These are phyloP conservation scores for Oreochromis spilurus DNA, from an alignment of 2,113 vertebrate genomes.

Conservation along the genomic window DNA sequence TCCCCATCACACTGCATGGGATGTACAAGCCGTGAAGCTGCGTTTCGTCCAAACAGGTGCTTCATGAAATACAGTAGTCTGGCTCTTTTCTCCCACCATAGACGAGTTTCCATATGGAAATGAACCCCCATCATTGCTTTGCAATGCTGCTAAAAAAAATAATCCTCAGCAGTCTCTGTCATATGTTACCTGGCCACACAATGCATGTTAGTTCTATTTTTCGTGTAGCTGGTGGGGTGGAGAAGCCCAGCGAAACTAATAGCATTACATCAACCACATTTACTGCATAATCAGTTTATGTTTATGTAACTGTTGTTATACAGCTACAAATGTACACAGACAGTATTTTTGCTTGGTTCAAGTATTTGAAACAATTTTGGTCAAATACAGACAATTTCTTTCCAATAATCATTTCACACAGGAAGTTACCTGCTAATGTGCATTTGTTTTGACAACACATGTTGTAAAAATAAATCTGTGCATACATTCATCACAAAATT, in stretches of 20 bases:
- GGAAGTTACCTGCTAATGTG: rapidly evolving
- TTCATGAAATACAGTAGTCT: not conserved
- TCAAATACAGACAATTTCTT: not conserved
- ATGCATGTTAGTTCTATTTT: not conserved
- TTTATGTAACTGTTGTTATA: not conserved
- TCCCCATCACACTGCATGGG: constrained; percentile 92
- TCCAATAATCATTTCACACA: not conserved
- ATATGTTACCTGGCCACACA: not conserved
- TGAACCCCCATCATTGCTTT: not conserved
- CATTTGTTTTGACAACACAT: not conserved
- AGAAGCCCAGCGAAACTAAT: not conserved
- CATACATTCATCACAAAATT: not conserved
- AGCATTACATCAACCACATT: not conserved
- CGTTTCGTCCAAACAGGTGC: not conserved
- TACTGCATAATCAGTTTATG: not conserved
- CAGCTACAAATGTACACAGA: not conserved
- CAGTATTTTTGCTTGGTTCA: not conserved
- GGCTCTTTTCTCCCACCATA: not conserved
- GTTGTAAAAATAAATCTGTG: not conserved
- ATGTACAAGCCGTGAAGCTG: constrained; percentile 75
- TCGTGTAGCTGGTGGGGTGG: not conserved
- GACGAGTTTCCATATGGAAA: not conserved
- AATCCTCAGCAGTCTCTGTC: not conserved
- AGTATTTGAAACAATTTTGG: not conserved
- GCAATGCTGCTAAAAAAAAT: not conserved